phyloP scores from a whole-genome alignment of 2,797 vertebrate species.

The Pelodytes ibericus region DNA sequence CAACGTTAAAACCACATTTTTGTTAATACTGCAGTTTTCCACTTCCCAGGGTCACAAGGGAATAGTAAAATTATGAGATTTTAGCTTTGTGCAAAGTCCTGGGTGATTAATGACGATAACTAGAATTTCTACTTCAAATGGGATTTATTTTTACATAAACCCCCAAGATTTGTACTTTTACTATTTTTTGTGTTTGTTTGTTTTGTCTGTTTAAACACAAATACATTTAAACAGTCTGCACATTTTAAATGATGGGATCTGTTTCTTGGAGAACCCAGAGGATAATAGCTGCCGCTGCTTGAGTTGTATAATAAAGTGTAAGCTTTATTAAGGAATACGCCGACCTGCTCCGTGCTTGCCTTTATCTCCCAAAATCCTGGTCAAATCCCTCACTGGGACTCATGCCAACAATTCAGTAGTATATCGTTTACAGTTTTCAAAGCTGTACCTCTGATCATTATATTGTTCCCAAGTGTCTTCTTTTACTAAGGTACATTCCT shows the following conservation, averaged over 20 bases:
- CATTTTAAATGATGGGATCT: background rate
- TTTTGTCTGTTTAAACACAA: background rate
- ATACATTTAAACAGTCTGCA: background rate
- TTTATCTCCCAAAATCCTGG: conserved; percentile 26
- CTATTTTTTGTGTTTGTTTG: background rate
- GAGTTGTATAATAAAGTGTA: background rate
- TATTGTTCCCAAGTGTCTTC: background rate
- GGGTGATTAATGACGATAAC: background rate
- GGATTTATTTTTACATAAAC: background rate
- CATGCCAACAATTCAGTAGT: background rate
- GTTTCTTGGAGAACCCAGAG: background rate
- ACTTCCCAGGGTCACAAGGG: background rate
- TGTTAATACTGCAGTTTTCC: background rate
- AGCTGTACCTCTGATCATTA: background rate
- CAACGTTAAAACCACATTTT: background rate
- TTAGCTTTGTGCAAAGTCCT: background rate
- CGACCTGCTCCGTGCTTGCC: background rate
- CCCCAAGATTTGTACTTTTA: background rate
- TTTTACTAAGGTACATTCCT: too few relatives aligned
- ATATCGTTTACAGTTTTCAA: background rate
- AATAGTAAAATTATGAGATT: background rate
- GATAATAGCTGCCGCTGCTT: background rate
- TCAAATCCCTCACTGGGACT: conserved; percentile 22
- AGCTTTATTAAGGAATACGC: background rate
- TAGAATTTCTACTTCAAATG: background rate